Conservation (phyloP, 2,113 vertebrate genomes). For the Crotalus viridis region DNA sequence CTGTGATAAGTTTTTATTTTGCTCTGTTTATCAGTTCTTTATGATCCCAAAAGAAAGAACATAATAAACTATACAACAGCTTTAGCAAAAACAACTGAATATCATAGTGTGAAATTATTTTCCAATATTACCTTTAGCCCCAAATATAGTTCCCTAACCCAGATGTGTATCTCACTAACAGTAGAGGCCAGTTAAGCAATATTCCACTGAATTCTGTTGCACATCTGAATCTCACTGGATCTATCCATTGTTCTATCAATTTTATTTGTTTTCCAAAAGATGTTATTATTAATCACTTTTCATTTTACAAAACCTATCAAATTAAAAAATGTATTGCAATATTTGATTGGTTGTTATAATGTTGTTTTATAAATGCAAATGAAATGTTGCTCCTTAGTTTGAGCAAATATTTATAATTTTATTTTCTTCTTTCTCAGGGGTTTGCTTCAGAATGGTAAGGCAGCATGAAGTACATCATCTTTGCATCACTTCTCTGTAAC, state of each 20-base stretch:
- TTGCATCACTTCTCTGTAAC: slow-evolving; percentile 11
- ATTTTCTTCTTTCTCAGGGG: slow-evolving; percentile 73
- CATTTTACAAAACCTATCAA: neutral
- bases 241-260: neutral
- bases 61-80: neutral
- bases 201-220: too few species aligned
- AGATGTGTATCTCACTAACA: neutral
- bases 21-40: neutral
- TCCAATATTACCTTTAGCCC: neutral
- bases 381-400: neutral
- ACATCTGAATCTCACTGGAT: neutral
- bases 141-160: neutral
- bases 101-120: neutral
- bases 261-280: neutral
- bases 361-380: neutral
- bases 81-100: neutral
- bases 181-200: neutral
- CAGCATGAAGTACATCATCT: neutral
- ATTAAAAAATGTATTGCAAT: neutral
- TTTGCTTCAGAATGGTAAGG: slow-evolving; percentile 96
- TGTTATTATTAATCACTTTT: neutral
- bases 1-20: neutral
- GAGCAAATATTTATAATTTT: neutral
- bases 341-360: neutral
- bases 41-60: neutral